Base-by-base conservation (phyloP, 2,797 vertebrate genomes). In the Euphonia xanthogaster region DNA sequence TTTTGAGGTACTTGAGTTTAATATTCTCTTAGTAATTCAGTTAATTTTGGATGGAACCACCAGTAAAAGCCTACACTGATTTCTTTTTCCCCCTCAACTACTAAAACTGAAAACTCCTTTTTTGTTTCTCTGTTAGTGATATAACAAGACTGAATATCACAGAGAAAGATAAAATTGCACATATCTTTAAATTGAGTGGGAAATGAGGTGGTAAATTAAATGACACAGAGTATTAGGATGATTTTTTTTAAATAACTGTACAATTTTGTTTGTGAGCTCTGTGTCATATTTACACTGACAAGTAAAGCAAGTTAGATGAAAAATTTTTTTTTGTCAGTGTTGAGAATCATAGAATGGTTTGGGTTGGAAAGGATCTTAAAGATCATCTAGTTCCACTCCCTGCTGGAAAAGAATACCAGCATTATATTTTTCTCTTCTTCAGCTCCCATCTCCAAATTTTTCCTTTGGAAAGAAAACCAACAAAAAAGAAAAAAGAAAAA, bases 141-240 rank as follows among this genome's bases (percentile, higher is more conserved):
- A 23, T 67, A 86, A 82, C n/a, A 91, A 40, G 33, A 70, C 27
- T 58, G 55, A 65, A 15, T 94, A 60, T 91, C 89, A 76, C 25
- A 73, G 91, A 95, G 78, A 93, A 86, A 83, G 58, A 57, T 88
- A 83, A 93, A 93, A 71, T 90, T 91, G 78, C 63, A 76, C 84
- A n/a, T 48, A 70, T 37, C 47, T 84, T 79, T 45, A 61, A 88
- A 86, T 3, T 63, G 74, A 87, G 77, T 81, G 65, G 88, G 68
- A 83, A 93, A 54, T 39, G 14, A 85, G n/a, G 28, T 73, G 55
- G 50, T 68, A 83, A 82, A 87, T 86, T 33, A 70, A 76, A 40
- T 37, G 20, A 40, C 47, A 53, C 1, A 0, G 63, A 89, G 58
- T 77, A 62, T 48, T 4, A 77, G 39, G 48, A 74, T 68, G 42